Evolutionary conservation across 2,797 vertebrate species (phyloP), one percentile per base, ranked within the genome.

Genomic region (Coilia nasus): DNA sequence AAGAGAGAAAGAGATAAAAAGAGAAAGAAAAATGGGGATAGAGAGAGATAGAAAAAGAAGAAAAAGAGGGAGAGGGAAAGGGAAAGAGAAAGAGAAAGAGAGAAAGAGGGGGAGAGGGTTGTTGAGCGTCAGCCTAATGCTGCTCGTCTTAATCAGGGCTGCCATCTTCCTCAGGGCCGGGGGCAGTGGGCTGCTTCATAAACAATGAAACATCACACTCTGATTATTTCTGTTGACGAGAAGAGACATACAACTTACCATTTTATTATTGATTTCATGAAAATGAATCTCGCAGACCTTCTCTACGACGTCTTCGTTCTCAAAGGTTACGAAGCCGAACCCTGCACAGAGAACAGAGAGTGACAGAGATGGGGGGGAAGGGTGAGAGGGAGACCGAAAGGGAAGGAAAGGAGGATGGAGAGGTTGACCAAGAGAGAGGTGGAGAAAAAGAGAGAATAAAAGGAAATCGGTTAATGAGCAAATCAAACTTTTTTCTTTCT

Each of bases 231-330:
- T 81, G 91, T 87, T 87, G 84, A 83, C 87, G 89, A 89, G 85
- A 88, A 86, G 86, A 90, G 89, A 91, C 83, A 85, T 85, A 80
- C 59, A 62, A 97, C 97, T 96, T 95, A 98, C 97, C 97, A 98
- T 98, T 96, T 98, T 98, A 95, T 98, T 98, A 95, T 98, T 98
- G 96, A 98, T 98, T 96, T 98, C 97, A 88, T 98, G 97, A 95
- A 98, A 98, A 95, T 98, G 97, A 91, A 98, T 98, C 94, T 97
- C 97, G 92, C 97, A 98, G 94, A 98, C 97, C 96, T 98, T 98
- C 93, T 98, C 97, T 94, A 97, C 97, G 90, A 97, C 96, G 31
- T 98, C 97, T 95, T 98, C 97, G 0, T 96, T 97, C 94, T 98
- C 97, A 89, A 98, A 98, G 92, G 97, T 98, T 92, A 98, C 97